Conservation (phyloP, 2,888 invertebrate genomes). For the Chorisops tibialis region DNA sequence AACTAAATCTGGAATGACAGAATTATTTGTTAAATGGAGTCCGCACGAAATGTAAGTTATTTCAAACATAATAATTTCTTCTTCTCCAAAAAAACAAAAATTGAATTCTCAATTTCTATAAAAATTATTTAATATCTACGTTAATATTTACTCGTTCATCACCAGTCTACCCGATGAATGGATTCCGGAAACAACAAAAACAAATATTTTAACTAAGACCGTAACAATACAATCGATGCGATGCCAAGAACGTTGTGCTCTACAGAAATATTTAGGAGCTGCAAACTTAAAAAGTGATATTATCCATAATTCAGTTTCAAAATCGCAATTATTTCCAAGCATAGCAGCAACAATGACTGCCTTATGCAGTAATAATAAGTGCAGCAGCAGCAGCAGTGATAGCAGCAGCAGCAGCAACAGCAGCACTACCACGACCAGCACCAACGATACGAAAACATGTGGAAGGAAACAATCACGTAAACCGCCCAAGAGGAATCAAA, state of each 20-base stretch:
- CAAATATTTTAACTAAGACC: slow-evolving; percentile 61
- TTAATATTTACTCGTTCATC: neutral
- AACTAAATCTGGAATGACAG: slow-evolving; percentile 62
- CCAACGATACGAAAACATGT: neutral
- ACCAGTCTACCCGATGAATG: slow-evolving; percentile 81
- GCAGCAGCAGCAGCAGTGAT: slow-evolving; percentile 29
- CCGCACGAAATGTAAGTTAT: slow-evolving; percentile 82
- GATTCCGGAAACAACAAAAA: slow-evolving; percentile 71
- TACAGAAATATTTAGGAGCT: slow-evolving; percentile 28
- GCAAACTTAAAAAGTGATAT: slow-evolving; percentile 29
- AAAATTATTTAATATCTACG: no score
- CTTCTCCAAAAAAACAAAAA: neutral
- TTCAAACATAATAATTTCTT: neutral
- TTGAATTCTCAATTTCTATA: neutral
- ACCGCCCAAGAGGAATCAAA: slow-evolving; percentile 38
- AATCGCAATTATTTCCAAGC: neutral
- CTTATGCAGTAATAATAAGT: neutral
- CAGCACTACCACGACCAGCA: neutral
- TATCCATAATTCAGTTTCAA: slow-evolving; percentile 21
- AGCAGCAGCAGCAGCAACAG: slow-evolving; percentile 34
- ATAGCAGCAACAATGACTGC: neutral
- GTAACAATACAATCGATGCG: slow-evolving; percentile 53
- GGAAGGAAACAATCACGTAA: slow-evolving; percentile 48
- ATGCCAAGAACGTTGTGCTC: slow-evolving; percentile 31
- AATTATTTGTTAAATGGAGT: slow-evolving; percentile 78